Percentiles rank a stretch among this genome's conserved stretches.
phyloP scores from a whole-genome alignment of 2,888 invertebrate genomes.

The Agriotes lineatus region DNA sequence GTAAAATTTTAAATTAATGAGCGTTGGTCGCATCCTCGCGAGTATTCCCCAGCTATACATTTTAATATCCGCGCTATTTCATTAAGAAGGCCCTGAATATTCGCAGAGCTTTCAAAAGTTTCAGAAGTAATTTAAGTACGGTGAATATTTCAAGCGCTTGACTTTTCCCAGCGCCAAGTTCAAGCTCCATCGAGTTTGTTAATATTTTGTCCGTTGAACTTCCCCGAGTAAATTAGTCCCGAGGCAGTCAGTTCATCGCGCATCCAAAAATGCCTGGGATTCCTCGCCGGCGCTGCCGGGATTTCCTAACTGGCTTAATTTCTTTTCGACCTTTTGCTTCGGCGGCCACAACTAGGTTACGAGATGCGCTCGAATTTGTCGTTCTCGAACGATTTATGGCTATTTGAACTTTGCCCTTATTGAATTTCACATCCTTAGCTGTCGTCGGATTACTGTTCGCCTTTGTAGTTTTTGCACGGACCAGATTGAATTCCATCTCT shows the following conservation, averaged over 20 bases:
- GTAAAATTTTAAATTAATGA: too few relatives aligned
- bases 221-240: constrained; percentile 2
- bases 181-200: neutral
- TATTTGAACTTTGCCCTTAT: too few relatives aligned
- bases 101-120: neutral
- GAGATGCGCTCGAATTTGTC: neutral
- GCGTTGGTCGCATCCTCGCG: too few relatives aligned
- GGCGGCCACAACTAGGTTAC: constrained; percentile 1
- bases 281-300: neutral
- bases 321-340: constrained; percentile 4
- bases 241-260: constrained; percentile 4
- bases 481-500: too few relatives aligned
- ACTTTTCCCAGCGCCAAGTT: constrained; percentile 5
- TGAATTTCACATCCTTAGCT: too few relatives aligned
- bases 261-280: neutral
- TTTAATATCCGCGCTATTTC: too few relatives aligned
- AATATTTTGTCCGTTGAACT: constrained; percentile 12
- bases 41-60: too few relatives aligned
- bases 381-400: too few relatives aligned
- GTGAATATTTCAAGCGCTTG: neutral
- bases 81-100: neutral
- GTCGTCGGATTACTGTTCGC: too few relatives aligned
- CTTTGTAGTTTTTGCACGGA: too few relatives aligned
- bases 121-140: neutral
- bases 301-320: constrained; percentile 15